phyloP scores from a whole-genome alignment of 2,113 vertebrate species.

The Thamnaconus septentrionalis region DNA sequence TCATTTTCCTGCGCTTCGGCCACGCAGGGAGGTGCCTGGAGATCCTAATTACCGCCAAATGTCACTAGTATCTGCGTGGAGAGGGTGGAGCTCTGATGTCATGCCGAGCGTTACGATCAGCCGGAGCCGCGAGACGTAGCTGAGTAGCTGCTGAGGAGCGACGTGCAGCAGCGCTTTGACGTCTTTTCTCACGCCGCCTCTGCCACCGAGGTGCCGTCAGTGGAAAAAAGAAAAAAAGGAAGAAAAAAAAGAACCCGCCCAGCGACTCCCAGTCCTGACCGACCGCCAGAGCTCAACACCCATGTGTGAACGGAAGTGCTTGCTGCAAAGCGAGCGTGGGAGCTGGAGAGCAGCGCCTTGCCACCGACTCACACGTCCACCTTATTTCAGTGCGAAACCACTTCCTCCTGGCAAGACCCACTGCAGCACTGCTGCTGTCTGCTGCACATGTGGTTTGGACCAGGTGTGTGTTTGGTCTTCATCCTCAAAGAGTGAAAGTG shows the following conservation, averaged over 20 bases:
- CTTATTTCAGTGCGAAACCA: conserved; percentile 29
- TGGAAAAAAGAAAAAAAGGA: conserved; percentile 4
- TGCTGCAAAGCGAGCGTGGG: conserved; percentile 28
- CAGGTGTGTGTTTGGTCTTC: conserved; percentile 18
- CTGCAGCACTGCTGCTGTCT: conserved; percentile 10
- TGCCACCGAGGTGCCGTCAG: conserved; percentile 32
- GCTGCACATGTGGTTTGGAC: conserved; percentile 20
- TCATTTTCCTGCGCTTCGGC: conserved; percentile 64
- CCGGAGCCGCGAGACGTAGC: conserved; percentile 38
- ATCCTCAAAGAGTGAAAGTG: conserved; percentile 1
- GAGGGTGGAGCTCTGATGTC: conserved; percentile 63
- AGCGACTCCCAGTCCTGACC: conserved; percentile 43
- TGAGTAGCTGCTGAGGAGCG: neutral
- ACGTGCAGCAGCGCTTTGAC: conserved; percentile 32
- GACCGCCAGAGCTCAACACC: conserved; percentile 27
- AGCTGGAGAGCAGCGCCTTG: conserved; percentile 52
- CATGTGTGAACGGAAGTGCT: no score
- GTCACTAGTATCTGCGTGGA: conserved; percentile 67
- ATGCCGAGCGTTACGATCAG: conserved; percentile 50
- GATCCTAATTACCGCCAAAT: conserved; percentile 68
- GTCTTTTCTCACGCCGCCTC: conserved; percentile 43
- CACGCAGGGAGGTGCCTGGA: conserved; percentile 62
- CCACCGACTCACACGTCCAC: conserved; percentile 24
- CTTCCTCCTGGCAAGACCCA: conserved; percentile 16
- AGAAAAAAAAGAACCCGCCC: conserved; percentile 42